Evolutionary conservation across 2,888 invertebrate species (phyloP), one percentile per base, ranked within the genome.

Genomic region (Eilema depressum): DNA sequence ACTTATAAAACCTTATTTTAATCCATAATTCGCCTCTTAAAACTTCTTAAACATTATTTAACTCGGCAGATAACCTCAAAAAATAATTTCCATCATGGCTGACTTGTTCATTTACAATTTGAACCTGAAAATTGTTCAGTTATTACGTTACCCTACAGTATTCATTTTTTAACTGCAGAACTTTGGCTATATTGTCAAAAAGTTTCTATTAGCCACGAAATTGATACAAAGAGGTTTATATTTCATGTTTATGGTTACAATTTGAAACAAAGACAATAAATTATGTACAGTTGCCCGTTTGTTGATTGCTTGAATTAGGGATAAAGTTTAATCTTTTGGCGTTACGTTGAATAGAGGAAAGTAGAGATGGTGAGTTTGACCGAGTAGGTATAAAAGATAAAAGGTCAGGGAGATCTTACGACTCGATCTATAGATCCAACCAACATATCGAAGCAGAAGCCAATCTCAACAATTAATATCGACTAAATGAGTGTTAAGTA

Each of bases 231-330:
- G 71, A 7, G 62, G 63, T 59, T 61, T 71, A 70, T 77, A 76
- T 78, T 72, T 72, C 56, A 66, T 68, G 63, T 76, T 75, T 72
- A 75, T 66, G 61, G 76, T 73, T 68, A 75, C 74, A 73, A 75
- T 76, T 77, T 72, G 70, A 69, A 81, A 78, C 75, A 76, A 75
- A 70, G 67, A 41, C 70, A 12, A 83, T 81, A 81, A 83, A 83
- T 83, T 75, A 68, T 65, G 70, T 60, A 25, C 20, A 57, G 33
- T 56, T 7, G 23, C 30, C 28, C 20, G 68, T 7, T 68, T 28
- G 53, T 53, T 68, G 71, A 67, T 67, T 63, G 63, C 23, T 56
- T n/a, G 25, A 47, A 63, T 67, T 67, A 59, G 63, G 56, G 11
- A 64, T 63, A 17, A 37, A 63, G 26, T 37, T 63, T 69, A 57